Evolutionary conservation across 2,113 vertebrate species (phyloP), one percentile per base, ranked within the genome.

Genomic region (Nannospalax galili): DNA sequence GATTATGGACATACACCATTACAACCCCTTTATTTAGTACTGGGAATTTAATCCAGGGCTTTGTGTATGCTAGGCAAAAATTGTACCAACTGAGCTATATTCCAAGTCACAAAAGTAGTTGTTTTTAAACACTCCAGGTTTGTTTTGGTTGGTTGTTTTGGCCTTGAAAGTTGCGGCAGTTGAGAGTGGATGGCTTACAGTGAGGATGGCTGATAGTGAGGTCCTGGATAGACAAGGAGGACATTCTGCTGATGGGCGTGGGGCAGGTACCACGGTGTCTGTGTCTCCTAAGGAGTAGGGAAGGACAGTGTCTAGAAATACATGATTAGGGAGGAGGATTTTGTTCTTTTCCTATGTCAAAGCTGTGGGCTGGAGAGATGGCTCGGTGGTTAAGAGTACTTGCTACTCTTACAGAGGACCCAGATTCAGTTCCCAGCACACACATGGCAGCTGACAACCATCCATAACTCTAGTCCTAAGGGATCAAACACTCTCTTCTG

Each of bases 201-300:
- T 73, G 91, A 70, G 78, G 94, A 37, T 35, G 67, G 74, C 79
- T 90, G 84, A 65, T 60, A 30, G 65, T 91, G 37, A 93, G 72
- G 48, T 96, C 89, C 84, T 94, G 93, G 70, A 79, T 32, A 67
- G 88, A 75, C 40, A 24, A 82, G 40, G 32, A 19, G 58, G 62
- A 72, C 78, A 80, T 35, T 1, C 5, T 14, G 16, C 14, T 26
- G 7, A 19, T n/a, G 6, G 40, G 16, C 42, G 72, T 93, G 62
- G 20, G 37, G 72, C 70, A 72, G 74, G 85, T 72, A 60, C 28
- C 42, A 28, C 92, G 91, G 70, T 90, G 77, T 82, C 95, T 95
- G 64, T 92, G 94, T 45, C 92, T 97, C 78, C 97, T 98, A 24
- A 77, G 20, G 64, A 62, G 52, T 73, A 75, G 45, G 73, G 74